Evolutionary conservation across 2,888 invertebrate species (phyloP).

Genomic region (Thalpophila matura): DNA sequence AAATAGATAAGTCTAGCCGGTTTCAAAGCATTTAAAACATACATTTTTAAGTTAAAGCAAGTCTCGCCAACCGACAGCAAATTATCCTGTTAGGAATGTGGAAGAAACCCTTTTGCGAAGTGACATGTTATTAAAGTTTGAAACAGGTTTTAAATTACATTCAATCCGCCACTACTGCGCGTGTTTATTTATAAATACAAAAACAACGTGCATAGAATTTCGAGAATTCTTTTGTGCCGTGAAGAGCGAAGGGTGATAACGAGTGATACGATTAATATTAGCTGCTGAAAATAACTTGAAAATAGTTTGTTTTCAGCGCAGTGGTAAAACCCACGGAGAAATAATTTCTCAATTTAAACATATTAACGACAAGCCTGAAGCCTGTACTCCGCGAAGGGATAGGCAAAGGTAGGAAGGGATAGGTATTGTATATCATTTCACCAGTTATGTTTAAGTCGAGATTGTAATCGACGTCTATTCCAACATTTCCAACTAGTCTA

Average conservation of each 20-base stretch:
- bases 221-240: neutral
- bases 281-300: neutral
- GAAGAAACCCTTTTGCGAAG: slow-evolving; percentile 66
- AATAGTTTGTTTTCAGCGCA: neutral
- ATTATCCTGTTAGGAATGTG: slow-evolving; percentile 74
- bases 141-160: slow-evolving; percentile 62
- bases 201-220: slow-evolving; percentile 11
- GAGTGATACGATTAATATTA: slow-evolving; percentile 6
- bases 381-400: too few species aligned
- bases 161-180: slow-evolving; percentile 32
- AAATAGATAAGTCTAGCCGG: slow-evolving; percentile 50
- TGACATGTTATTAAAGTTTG: slow-evolving; percentile 55
- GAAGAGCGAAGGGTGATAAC: neutral
- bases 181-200: slow-evolving; percentile 50
- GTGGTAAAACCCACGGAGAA: neutral
- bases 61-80: slow-evolving; percentile 60
- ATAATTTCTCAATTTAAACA: too few species aligned
- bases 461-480: too few species aligned
- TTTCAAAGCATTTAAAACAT: slow-evolving; percentile 43
- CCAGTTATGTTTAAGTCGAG: too few species aligned
- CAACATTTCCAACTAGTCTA: too few species aligned
- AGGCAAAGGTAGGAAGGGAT: too few species aligned
- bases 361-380: too few species aligned
- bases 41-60: slow-evolving; percentile 45
- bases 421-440: too few species aligned